Percentiles rank a stretch among this genome's conserved stretches.
These are phyloP conservation scores for Gallinago nigripennis DNA, from an alignment of 2,797 vertebrate species.

Conservation along the genomic window DNA sequence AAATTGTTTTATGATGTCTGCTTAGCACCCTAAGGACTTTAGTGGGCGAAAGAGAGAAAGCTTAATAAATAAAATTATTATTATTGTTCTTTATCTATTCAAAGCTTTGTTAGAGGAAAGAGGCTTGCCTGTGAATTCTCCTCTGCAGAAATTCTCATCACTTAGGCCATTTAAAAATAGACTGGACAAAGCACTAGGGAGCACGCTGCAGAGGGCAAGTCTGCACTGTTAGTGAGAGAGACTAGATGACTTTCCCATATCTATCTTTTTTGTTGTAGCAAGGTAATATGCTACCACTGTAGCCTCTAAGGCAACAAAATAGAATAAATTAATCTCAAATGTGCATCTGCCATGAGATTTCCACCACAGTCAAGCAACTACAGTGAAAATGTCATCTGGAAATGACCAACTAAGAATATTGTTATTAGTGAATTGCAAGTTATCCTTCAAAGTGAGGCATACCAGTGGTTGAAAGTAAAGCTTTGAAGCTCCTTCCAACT, in stretches of 20 bases:
- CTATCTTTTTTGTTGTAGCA: background rate
- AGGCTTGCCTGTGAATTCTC: constrained; percentile 44
- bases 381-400: background rate
- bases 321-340: constrained; percentile 22
- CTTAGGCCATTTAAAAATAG: constrained; percentile 63
- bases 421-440: background rate
- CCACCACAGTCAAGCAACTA: background rate
- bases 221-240: background rate
- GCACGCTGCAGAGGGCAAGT: constrained; percentile 1
- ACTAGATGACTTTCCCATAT: constrained; percentile 67
- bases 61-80: background rate
- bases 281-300: constrained; percentile 23
- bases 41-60: background rate
- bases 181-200: constrained; percentile 62
- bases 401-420: background rate
- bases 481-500: background rate
- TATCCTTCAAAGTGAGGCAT: background rate
- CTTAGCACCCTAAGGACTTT: background rate
- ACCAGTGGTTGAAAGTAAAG: background rate
- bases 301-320: constrained; percentile 8
- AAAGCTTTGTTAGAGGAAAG: constrained; percentile 2
- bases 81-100: background rate
- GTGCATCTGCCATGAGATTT: background rate
- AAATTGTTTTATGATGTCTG: background rate
- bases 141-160: constrained; percentile 64